Conservation (phyloP, 2,888 invertebrate species). For the Apamea anceps region DNA sequence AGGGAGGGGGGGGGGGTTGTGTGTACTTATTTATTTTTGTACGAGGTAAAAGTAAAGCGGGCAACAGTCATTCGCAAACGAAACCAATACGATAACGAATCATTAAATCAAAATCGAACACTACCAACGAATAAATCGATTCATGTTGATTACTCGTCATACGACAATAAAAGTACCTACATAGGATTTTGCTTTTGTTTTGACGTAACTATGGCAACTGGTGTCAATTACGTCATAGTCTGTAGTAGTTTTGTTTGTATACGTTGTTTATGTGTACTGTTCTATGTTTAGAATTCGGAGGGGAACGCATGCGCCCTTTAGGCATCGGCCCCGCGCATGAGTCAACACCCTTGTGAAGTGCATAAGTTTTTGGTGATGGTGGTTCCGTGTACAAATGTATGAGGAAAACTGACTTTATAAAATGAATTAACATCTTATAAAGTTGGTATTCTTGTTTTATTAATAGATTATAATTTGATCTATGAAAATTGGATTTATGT, state of each 20-base stretch:
- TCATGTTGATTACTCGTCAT: neutral
- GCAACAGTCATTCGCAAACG: too few species aligned
- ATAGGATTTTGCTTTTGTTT: constrained; percentile 16
- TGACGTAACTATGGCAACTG: constrained; percentile 45
- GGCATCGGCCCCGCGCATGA: constrained; percentile 68
- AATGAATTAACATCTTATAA: neutral
- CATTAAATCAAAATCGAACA: too few species aligned
- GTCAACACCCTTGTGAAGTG: constrained; percentile 54
- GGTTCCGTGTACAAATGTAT: constrained; percentile 56
- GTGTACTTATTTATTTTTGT: neutral
- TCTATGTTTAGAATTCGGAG: constrained; percentile 67
- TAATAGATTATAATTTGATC: neutral
- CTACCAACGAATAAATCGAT: neutral
- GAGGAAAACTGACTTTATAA: neutral
- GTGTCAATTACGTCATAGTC: neutral
- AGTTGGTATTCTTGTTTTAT: neutral
- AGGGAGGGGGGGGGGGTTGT: too few species aligned
- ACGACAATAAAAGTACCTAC: neutral
- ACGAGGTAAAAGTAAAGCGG: neutral
- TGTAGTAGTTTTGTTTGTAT: constrained; percentile 10
- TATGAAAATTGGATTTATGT: neutral
- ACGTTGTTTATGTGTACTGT: constrained; percentile 6
- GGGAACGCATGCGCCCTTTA: constrained; percentile 76
- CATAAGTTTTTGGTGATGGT: neutral
- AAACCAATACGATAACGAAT: too few species aligned